Base-by-base conservation (phyloP, 35 echinoderm and acorn worm genomes). In the Diadema setosum region DNA sequence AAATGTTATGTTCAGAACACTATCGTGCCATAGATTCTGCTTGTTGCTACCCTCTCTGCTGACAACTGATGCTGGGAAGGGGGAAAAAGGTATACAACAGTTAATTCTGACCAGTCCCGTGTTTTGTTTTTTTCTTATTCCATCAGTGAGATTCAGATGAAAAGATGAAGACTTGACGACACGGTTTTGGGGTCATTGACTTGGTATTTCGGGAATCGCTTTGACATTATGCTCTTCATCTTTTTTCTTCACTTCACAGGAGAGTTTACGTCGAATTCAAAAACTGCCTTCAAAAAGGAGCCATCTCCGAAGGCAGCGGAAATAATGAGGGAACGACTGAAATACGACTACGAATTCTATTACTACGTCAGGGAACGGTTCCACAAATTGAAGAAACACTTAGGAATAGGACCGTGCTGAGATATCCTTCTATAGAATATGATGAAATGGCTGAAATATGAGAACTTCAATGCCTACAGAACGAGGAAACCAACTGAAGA, bases 291-390 rank as follows among this genome's bases (percentile, higher is more conserved):
- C 45, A 91, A 91, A 46, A 91, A 85, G 45, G 41, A 83, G 20
- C 89, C 89, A 0, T 69, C 44, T 3, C 35, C 70, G 12, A 45
- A 86, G 65, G 80, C 84, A 76, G 89, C 75, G 70, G 48, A 75
- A 37, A 57, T 85, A 49, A 32, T 91, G 39, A 91, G 86, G 37
- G 83, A 91, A 16, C 73, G 84, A 57, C 65, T 91, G n/a, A 91
- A 91, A 61, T 78, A 86, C 41, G 89, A 91, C 45, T 69, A 85
- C 0, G 89, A 91, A 61, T 91, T 91, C 59, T 91, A 91, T 23
- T 46, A 91, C 17, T 91, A 91, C 39, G 89, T 80, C 29, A 85
- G 86, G 42, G 89, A 85, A 24, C 56, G 83, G n/a, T 91, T 91
- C 45, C 89, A 91, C 58, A 85, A 63, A 52, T 55, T 91, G 17